phyloP scores from a whole-genome alignment of 2,113 vertebrate genomes.

The Plectropomus leopardus region DNA sequence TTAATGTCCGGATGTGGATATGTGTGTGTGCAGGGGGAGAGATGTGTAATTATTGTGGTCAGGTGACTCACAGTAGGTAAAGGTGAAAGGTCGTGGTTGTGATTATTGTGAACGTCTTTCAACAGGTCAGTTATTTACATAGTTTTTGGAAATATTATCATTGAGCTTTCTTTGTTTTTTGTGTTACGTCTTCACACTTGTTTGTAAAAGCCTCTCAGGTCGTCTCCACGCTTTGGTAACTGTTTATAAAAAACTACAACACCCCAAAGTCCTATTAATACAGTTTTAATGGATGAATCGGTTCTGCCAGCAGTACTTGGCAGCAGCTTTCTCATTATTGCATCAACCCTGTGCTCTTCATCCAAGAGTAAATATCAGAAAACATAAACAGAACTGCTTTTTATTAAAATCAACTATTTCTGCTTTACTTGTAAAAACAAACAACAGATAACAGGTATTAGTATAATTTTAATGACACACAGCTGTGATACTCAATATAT shows the following conservation, averaged over 20 bases:
- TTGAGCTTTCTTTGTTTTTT: neutral
- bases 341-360: constrained; percentile 19
- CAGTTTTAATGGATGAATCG: constrained; percentile 19
- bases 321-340: constrained; percentile 8
- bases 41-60: constrained; percentile 17
- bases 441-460: neutral
- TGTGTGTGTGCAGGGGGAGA: constrained; percentile 5
- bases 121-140: neutral
- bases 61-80: constrained; percentile 29
- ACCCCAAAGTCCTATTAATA: constrained; percentile 20
- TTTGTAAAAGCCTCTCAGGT: constrained; percentile 3
- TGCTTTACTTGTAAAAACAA: neutral
- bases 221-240: constrained; percentile 15
- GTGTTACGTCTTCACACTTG: neutral
- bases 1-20: constrained; percentile 37
- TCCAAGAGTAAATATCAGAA: constrained; percentile 5
- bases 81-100: constrained; percentile 7
- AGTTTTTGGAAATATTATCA: neutral
- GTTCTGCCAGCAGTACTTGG: constrained; percentile 40
- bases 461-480: neutral
- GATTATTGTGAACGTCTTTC: neutral
- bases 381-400: neutral
- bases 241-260: constrained; percentile 5
- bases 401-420: neutral
- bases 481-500: too few relatives aligned